These are phyloP conservation scores for Euphonia xanthogaster DNA, from an alignment of 2,797 vertebrate genomes.

Conservation along the genomic window DNA sequence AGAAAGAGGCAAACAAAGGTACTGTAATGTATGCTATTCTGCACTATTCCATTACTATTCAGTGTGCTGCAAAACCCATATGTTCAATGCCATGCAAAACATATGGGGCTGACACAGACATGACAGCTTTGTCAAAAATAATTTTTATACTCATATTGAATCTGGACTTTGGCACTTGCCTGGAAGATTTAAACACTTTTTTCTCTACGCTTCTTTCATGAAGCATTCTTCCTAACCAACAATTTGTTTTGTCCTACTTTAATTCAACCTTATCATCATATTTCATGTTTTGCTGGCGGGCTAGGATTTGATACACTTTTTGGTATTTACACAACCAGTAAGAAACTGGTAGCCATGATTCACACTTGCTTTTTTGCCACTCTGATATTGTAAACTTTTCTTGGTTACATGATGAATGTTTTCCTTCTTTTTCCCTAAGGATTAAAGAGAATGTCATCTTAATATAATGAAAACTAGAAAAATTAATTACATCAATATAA, in stretches of 20 bases:
- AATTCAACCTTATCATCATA: neutral
- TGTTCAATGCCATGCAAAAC: neutral
- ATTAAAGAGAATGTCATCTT: neutral
- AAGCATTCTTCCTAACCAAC: neutral
- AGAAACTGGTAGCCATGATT: neutral
- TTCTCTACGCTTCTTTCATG: neutral
- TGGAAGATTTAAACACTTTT: neutral
- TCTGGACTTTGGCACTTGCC: neutral
- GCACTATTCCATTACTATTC: neutral
- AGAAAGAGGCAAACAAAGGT: neutral
- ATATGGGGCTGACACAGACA: neutral
- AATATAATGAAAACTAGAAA: neutral
- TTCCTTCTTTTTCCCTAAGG: neutral
- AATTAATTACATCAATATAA: neutral
- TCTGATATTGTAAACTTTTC: neutral
- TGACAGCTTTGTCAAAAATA: neutral
- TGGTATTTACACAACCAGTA: neutral
- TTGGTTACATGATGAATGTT: neutral
- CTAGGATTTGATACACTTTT: neutral
- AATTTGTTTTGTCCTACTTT: neutral
- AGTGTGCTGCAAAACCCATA: neutral
- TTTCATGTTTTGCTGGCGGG: neutral
- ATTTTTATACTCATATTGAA: neutral
- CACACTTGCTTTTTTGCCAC: neutral
- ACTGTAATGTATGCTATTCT: neutral